These are phyloP conservation scores for Drosophila setosimentum DNA, from an alignment of 2,888 invertebrate species.

Conservation along the genomic window DNA sequence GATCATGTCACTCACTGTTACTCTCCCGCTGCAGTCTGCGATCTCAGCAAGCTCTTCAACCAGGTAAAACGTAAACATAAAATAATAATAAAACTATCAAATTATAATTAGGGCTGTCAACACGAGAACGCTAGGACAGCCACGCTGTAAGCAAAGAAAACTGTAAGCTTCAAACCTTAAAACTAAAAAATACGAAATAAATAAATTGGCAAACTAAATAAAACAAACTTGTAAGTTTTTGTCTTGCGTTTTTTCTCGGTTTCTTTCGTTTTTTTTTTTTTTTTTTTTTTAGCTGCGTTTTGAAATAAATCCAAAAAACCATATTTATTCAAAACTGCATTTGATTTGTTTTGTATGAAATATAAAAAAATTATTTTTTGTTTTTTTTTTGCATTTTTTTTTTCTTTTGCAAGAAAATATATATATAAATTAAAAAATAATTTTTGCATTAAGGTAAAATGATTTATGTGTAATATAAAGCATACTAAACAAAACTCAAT, in stretches of 20 bases:
- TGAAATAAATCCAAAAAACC: constrained; percentile 84
- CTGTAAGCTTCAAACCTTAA: neutral
- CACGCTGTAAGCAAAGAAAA: neutral
- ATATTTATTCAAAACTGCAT: constrained; percentile 84
- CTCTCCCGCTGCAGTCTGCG: neutral
- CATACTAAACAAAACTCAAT: constrained; percentile 54
- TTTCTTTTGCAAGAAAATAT: constrained; percentile 44
- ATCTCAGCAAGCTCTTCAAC: constrained; percentile 22
- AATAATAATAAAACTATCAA: neutral
- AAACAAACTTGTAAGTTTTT: constrained; percentile 61
- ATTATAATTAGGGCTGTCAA: neutral
- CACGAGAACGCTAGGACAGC: neutral
- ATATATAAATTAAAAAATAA: constrained; percentile 63
- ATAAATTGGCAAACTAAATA: constrained; percentile 39
- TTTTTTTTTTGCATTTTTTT: constrained; percentile 45
- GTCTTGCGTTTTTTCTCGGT: constrained; percentile 60
- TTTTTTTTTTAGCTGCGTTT: constrained; percentile 75
- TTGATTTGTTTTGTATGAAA: constrained; percentile 39
- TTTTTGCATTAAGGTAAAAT: constrained; percentile 40
- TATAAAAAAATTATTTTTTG: constrained; percentile 59
- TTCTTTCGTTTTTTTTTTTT: constrained; percentile 43
- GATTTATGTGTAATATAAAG: constrained; percentile 43
- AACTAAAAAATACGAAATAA: constrained; percentile 8
- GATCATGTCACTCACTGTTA: neutral
- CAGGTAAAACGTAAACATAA: neutral